Base-by-base conservation (phyloP, 2,888 invertebrate genomes). In the Drosophila neotestacea region DNA sequence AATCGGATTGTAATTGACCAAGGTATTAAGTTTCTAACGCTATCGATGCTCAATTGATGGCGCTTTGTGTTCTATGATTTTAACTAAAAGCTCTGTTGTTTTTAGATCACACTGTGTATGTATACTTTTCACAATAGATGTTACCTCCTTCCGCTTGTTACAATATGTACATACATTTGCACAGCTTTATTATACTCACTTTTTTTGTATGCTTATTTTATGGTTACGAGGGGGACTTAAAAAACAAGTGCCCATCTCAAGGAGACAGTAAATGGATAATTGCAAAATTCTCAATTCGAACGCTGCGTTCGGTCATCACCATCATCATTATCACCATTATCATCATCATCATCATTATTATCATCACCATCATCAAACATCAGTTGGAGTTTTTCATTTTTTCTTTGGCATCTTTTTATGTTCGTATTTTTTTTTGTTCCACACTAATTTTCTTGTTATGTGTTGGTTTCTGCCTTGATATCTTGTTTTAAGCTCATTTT, bases 271-370 rank as follows among this genome's bases (percentile, higher is more conserved):
- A 60, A 75, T 55, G 50, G 56, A 46, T 58, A 70, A 79, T 68
- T 72, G 59, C 77, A 77, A 77, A 71, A 76, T 68, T 77, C 66
- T 72, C 62, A 56, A 51, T 66, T 68, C 48, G 52, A 82, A 63
- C 44, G 41, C 47, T 65, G 48, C 64, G 54, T 44, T 56, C 50
- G 39, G 58, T 50, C 64, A 62, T 50, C 67, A 60, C 59, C 60
- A 72, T 69, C 78, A 69, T 61, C 72, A 69, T 39, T 16, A 41
- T 7, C 54, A 54, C 16, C 13, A 54, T 34, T 48, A 65, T 42
- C 66, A 65, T 58, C 52, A 80, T 73, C 78, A 72, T n/a, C n/a
- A n/a, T 65, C 75, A 70, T 38, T 59, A 63, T 47, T 68, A 68
- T 55, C 63, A 73, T 70, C 71, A 73, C 62, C 73, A 67, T 44